Conservation (phyloP, 2,113 vertebrate genomes). For the Corythornis madagascariensis region DNA sequence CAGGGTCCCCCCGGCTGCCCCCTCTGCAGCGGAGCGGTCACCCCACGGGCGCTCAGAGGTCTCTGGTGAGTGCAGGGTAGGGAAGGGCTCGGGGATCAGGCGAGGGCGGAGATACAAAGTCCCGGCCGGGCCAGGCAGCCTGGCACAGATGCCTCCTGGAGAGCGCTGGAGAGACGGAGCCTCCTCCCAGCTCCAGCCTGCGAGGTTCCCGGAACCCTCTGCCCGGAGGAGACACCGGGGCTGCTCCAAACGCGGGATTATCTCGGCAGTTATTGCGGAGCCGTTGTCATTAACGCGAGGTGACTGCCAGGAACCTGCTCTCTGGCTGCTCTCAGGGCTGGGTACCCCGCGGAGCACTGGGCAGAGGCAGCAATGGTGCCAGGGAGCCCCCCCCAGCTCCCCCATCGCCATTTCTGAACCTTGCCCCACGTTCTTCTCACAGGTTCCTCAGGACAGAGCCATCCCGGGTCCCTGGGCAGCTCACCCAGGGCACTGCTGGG, state of each 20-base stretch:
- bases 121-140: rapidly evolving
- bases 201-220: rapidly evolving
- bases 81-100: not conserved
- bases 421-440: not conserved
- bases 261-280: not conserved
- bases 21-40: rapidly evolving
- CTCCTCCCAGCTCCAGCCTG: not conserved
- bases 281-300: not conserved
- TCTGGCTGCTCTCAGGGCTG: not conserved
- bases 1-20: not conserved
- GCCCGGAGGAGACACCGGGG: not conserved
- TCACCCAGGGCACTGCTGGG: not conserved
- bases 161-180: not conserved
- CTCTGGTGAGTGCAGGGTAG: not conserved
- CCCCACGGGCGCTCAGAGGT: not conserved
- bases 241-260: not conserved
- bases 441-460: not conserved
- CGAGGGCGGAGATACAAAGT: rapidly evolving
- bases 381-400: not conserved
- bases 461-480: rapidly evolving
- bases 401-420: rapidly evolving
- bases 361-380: not conserved
- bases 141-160: rapidly evolving
- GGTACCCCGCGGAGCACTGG: rapidly evolving
- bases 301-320: not conserved